Percentiles rank a stretch among this genome's conserved stretches.
Evolutionary conservation across 1,140 invertebrate species (phyloP).

Genomic region (Lasioglossum albipes): DNA sequence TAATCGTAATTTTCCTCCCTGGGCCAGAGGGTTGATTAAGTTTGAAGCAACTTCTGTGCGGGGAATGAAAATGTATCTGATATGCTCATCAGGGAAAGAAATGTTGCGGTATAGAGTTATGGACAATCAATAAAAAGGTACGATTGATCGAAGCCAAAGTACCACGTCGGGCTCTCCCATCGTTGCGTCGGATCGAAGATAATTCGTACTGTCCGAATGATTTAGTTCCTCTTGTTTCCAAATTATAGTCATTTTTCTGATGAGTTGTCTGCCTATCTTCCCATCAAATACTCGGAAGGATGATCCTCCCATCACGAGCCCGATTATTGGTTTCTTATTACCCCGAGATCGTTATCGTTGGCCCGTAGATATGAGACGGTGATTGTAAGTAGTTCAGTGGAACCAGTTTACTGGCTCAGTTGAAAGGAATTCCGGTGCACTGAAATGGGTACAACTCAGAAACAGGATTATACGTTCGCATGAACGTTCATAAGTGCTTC

Average conservation of each 20-base stretch:
- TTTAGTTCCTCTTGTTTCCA: constrained; percentile 3
- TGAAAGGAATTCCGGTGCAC: not conserved
- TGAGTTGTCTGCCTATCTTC: not conserved
- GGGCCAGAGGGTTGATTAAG: too few relatives aligned
- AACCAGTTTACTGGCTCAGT: constrained; percentile 5
- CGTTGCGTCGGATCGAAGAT: not conserved
- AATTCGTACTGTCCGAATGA: not conserved
- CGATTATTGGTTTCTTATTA: constrained; percentile 6
- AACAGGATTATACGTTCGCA: constrained; percentile 6
- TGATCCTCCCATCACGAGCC: not conserved
- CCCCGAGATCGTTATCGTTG: not conserved
- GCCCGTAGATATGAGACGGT: not conserved
- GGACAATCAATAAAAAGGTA: not conserved
- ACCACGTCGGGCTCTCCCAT: too few relatives aligned
- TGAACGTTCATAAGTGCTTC: not conserved
- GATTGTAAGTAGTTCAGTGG: constrained; percentile 1
- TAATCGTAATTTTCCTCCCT: too few relatives aligned
- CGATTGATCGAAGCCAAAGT: not conserved
- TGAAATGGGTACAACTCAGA: not conserved
- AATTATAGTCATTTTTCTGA: not conserved
- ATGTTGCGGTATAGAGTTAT: not conserved
- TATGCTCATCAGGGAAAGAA: too few relatives aligned
- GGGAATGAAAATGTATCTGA: too few relatives aligned
- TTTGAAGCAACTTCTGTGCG: too few relatives aligned
- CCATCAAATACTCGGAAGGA: not conserved